A percentile compares a stretch with the other conserved stretches of the same genome.
Evolutionary conservation across 2,113 vertebrate species (phyloP).

Genomic region (Mellivora capensis): DNA sequence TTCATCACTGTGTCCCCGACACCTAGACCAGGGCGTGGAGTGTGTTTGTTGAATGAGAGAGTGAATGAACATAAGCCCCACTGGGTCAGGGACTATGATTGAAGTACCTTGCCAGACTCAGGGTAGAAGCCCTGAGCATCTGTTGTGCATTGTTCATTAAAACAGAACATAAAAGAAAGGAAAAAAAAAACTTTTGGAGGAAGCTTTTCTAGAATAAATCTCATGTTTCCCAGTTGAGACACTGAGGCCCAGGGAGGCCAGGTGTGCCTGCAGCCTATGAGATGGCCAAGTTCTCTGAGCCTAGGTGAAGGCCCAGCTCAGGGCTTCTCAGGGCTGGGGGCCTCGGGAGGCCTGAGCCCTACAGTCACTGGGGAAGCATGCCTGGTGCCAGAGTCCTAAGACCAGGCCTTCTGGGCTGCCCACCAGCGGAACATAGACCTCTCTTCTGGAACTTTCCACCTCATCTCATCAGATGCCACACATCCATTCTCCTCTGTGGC

Average conservation of each 20-base stretch:
- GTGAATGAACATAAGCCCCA: neutral
- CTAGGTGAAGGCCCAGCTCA: rapidly evolving
- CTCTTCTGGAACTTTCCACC: rapidly evolving
- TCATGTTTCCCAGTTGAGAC: neutral
- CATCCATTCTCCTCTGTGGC: neutral
- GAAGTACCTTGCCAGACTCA: neutral
- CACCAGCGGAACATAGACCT: neutral
- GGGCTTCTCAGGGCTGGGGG: neutral
- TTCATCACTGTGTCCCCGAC: rapidly evolving
- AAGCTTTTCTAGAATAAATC: neutral
- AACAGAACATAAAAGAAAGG: neutral
- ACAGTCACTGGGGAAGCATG: rapidly evolving
- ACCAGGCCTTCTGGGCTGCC: rapidly evolving
- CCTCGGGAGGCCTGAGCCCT: neutral
- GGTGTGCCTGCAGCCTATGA: neutral
- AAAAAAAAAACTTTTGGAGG: neutral
- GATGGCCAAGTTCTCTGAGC: neutral
- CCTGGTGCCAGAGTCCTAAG: neutral
- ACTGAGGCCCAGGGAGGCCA: neutral
- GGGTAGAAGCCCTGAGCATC: neutral
- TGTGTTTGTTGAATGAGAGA: neutral
- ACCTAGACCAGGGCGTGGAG: neutral
- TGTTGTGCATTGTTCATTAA: neutral
- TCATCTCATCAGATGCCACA: neutral
- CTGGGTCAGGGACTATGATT: rapidly evolving